Evolutionary conservation across 2,113 vertebrate species (phyloP), one percentile per base, ranked within the genome.

Genomic region (Rostratula benghalensis): DNA sequence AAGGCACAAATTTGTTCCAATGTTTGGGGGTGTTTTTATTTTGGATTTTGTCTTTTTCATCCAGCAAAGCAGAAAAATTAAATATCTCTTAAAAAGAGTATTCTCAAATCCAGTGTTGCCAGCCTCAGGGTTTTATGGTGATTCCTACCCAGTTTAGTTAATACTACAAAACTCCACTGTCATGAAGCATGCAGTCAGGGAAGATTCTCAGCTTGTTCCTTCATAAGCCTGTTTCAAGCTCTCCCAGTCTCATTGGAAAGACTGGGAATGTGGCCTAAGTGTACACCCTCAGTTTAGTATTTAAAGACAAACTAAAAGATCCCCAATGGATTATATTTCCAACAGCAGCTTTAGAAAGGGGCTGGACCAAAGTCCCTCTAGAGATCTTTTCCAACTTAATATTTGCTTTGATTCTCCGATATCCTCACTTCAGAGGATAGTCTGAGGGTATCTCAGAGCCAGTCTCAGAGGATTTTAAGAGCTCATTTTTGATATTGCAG

Each of bases 261-360:
- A 37, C 50, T 25, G 69, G 18, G 35, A 93, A 12, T 35, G 11
- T 37, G 60, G 25, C 35, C 45, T 25, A 56, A 50, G 50, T 37
- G 18, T 9, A 7, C 0, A 2, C 10, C 25, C 37, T 59, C 5
- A 0, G 19, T 63, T 76, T 68, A 13, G 9, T 53, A 39, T 24
- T 63, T 57, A 33, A 79, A 84, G 33, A 50, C n/a, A 64, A 77
- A 69, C 59, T 33, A 7, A 85, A 90, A 68, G 11, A 23, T 54
- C 54, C 27, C 31, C 16, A 53, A 43, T 8, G 33, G 31, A 45
- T 84, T 73, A 14, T 35, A 77, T 17, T 84, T 77, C 20, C 51
- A 87, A 63, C 37, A 63, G 17, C 86, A 81, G 25, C 48, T 92
- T 87, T 80, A 37, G 67, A 87, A 64, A 16, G 11, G 25, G 3